phyloP scores from a whole-genome alignment of 1,140 invertebrate species.

The Drosophila sturtevanti region DNA sequence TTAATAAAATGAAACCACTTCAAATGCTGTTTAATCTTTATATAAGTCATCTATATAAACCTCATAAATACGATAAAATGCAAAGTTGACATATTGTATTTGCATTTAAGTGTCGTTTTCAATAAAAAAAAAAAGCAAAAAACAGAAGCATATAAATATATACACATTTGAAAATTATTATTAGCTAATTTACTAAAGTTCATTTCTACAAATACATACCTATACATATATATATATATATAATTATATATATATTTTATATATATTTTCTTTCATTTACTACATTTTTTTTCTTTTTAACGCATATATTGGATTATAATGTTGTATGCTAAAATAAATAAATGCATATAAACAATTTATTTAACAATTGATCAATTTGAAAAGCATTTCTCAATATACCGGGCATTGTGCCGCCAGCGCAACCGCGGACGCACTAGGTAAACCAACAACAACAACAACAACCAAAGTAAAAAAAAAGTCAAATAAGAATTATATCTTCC shows the following conservation, averaged over 20 bases:
- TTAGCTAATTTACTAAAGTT: neutral
- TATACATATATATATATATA: neutral
- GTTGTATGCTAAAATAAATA: slow-evolving; percentile 12
- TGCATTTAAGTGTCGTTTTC: neutral
- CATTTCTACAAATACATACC: neutral
- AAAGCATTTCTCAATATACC: slow-evolving; percentile 82
- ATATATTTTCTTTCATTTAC: slow-evolving; percentile 2
- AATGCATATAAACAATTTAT: slow-evolving; percentile 28
- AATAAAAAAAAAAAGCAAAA: neutral
- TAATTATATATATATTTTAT: neutral
- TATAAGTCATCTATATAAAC: neutral
- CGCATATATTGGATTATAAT: slow-evolving; percentile 48
- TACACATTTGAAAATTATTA: neutral
- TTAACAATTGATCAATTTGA: slow-evolving; percentile 35
- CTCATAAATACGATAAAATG: neutral
- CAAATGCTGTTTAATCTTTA: neutral
- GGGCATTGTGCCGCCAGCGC: slow-evolving; percentile 76
- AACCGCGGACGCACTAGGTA: slow-evolving; percentile 81
- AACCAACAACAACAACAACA: slow-evolving; percentile 43
- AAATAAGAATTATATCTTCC: slow-evolving; percentile 1
- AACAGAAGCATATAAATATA: neutral
- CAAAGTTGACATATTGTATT: neutral
- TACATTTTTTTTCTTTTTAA: slow-evolving; percentile 43
- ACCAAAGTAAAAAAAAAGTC: slow-evolving; percentile 11
- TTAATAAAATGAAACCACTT: neutral